Conservation (phyloP, 2,113 vertebrate species). For the Phrynosoma platyrhinos region DNA sequence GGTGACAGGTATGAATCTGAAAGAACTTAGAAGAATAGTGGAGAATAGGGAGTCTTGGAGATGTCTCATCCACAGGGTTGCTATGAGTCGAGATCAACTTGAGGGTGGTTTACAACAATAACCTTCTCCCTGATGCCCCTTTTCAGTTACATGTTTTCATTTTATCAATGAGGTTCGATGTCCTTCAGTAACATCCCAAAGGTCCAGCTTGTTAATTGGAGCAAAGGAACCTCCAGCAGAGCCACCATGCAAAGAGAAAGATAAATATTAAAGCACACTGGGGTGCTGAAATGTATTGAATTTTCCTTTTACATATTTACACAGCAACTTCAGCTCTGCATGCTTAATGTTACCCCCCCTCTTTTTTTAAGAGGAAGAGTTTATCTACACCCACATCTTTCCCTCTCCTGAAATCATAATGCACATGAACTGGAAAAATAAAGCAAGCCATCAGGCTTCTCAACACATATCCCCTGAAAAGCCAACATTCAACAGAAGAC, state of each 20-base stretch:
- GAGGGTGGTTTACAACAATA: too few relatives aligned
- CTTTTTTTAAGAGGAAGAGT: slow-evolving; percentile 10
- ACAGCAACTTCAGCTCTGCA: not conserved
- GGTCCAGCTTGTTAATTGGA: slow-evolving; percentile 19
- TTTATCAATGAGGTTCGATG: slow-evolving; percentile 14
- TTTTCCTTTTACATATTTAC: not conserved
- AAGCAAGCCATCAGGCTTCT: rapidly evolving
- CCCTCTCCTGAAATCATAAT: slow-evolving; percentile 9
- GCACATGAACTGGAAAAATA: slow-evolving; percentile 3
- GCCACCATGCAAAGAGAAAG: slow-evolving; percentile 1
- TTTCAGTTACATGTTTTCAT: not conserved
- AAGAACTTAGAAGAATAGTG: too few relatives aligned
- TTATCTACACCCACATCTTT: rapidly evolving
- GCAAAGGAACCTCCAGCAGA: slow-evolving; percentile 8
- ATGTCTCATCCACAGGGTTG: too few relatives aligned
- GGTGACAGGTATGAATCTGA: too few relatives aligned
- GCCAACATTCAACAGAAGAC: slow-evolving; percentile 20
- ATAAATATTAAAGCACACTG: not conserved
- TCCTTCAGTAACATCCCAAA: slow-evolving; percentile 22
- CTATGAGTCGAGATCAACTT: too few relatives aligned
- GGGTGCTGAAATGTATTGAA: not conserved
- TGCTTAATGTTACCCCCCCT: too few relatives aligned
- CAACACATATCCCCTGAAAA: slow-evolving; percentile 34
- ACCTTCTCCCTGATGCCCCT: not conserved
- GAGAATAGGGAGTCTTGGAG: too few relatives aligned